Conservation (phyloP, 1,140 invertebrate species). For the Danaus plexippus region DNA sequence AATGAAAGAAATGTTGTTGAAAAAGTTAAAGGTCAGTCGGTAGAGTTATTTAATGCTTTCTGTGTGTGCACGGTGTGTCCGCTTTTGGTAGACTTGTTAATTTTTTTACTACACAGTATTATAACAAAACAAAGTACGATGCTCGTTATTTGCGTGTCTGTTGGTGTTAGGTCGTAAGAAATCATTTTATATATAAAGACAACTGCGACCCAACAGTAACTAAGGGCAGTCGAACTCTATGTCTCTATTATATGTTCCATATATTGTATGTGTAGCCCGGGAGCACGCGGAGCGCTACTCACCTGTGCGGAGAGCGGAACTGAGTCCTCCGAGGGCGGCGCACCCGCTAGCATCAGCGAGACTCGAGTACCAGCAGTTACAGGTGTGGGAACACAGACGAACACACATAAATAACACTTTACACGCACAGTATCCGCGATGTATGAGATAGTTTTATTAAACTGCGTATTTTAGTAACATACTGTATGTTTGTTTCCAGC, state of each 20-base stretch:
- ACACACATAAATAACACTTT: background rate
- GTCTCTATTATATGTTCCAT: too few relatives aligned
- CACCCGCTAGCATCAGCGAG: conserved; percentile 65
- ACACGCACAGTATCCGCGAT: background rate
- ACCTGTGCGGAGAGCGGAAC: conserved; percentile 90
- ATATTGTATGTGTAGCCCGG: conserved; percentile 52
- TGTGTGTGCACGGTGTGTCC: conserved; percentile 11
- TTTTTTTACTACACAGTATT: conserved; percentile 2
- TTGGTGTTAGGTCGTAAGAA: conserved; percentile 3
- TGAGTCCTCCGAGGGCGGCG: conserved; percentile 73
- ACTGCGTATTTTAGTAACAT: background rate
- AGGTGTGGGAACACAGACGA: conserved; percentile 38
- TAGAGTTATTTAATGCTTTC: background rate
- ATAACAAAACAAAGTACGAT: background rate
- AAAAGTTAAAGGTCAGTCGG: conserved; percentile 1
- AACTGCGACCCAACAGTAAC: too few relatives aligned
- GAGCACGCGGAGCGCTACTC: conserved; percentile 86
- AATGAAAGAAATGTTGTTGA: background rate
- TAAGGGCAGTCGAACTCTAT: background rate
- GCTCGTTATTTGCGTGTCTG: conserved; percentile 6
- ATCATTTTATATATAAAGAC: too few relatives aligned
- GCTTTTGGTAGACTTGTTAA: conserved; percentile 12
- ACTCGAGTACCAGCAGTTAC: conserved; percentile 82
- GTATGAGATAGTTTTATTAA: background rate
- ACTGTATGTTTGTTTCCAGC: conserved; percentile 39